Evolutionary conservation across 1,140 invertebrate species (phyloP), one percentile per base, ranked within the genome.

Genomic region (Anoplophora glabripennis): DNA sequence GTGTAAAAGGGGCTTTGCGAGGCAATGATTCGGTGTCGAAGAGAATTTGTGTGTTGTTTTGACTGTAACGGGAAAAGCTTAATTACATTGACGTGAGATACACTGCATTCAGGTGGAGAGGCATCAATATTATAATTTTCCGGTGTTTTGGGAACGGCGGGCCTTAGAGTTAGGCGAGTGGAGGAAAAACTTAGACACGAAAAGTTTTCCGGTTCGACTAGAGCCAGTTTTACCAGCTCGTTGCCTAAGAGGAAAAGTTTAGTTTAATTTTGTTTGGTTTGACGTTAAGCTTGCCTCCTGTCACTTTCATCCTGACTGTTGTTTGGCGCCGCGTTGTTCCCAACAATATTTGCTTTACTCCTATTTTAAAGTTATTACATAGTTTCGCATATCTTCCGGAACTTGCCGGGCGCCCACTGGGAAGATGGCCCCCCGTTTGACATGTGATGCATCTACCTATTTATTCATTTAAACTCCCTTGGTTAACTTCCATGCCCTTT

Each of bases 251-350:
- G 71, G 72, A 75, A 75, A 75, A 75, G 66, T 75, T 73, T 72
- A 69, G 67, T 75, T 75, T 74, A 73, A 75, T 73, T 74, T 75
- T 72, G 73, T 75, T 75, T 73, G 71, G 70, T 72, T 74, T 75
- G 72, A 75, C 71, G 73, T 72, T 72, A 75, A 73, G 73, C 73
- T 72, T 63, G 69, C 69, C 61, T 73, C 73, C 70, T 73, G 73
- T 75, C 73, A 75, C 71, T 74, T 75, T 75, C 72, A 71, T 74
- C 66, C 70, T 67, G 67, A 72, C 70, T 69, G 68, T 70, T 72
- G 70, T 71, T 70, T 64, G 64, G 64, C 61, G 63, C 63, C 61
- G 62, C 64, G 67, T 71, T 72, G 65, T 72, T 72, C 60, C 64
- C 59, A 69, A 71, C 69, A 72, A 72, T 72, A 72, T 72, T 73